phyloP scores from a whole-genome alignment of 2,797 vertebrate species.

The Amblyraja radiata region DNA sequence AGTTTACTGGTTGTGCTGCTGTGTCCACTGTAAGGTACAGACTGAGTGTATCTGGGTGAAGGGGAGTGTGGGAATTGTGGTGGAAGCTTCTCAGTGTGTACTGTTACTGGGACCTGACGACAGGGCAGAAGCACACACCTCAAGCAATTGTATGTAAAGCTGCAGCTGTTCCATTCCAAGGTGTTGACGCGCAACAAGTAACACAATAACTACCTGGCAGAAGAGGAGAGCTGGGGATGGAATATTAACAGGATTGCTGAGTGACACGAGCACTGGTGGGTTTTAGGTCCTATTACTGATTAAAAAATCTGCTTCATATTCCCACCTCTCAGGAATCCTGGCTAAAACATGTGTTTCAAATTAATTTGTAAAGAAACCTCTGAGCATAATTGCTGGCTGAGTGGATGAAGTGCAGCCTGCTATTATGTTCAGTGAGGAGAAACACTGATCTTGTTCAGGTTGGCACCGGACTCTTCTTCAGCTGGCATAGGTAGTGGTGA shows the following conservation, averaged over 20 bases:
- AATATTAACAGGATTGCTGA: slow-evolving; percentile 25
- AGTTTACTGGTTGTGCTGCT: not conserved
- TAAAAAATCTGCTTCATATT: slow-evolving; percentile 18
- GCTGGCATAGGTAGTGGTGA: not conserved
- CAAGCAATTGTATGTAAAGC: not conserved
- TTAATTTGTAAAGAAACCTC: slow-evolving; percentile 12
- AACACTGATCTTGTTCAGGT: not conserved
- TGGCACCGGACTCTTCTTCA: too few relatives aligned
- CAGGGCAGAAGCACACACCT: slow-evolving; percentile 1
- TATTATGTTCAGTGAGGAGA: not conserved
- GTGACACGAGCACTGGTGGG: not conserved
- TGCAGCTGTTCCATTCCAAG: slow-evolving; percentile 28
- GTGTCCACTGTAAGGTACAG: not conserved
- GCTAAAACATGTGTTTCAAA: slow-evolving; percentile 5
- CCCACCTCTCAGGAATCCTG: slow-evolving; percentile 23
- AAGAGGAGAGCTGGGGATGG: slow-evolving; percentile 19
- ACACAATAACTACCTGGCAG: slow-evolving; percentile 15
- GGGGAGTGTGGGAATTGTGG: not conserved
- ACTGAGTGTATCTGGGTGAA: not conserved
- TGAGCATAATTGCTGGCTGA: not conserved
- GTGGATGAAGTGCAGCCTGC: not conserved
- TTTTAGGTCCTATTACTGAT: slow-evolving; percentile 28
- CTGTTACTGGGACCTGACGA: not conserved
- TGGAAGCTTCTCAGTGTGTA: not conserved
- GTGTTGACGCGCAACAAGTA: not conserved